Evolutionary conservation across 2,113 vertebrate species (phyloP).

Genomic region (Nyctereutes procyonoides): DNA sequence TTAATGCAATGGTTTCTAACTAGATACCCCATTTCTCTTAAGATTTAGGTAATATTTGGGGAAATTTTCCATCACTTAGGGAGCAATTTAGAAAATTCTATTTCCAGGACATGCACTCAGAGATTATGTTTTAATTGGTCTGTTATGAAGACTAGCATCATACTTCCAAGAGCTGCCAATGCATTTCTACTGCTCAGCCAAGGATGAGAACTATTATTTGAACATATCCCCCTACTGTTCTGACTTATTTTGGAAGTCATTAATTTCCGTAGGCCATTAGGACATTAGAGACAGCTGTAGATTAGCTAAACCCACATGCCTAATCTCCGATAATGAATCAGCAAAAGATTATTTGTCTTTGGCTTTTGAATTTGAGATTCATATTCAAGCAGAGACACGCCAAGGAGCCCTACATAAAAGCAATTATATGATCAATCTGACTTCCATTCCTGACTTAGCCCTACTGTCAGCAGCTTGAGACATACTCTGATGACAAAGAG

Average conservation of each 20-base stretch:
- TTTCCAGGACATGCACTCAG: neutral
- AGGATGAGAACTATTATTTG: neutral
- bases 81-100: neutral
- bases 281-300: constrained; percentile 42
- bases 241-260: constrained; percentile 73
- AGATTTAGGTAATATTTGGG: neutral
- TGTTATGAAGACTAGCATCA: neutral
- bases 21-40: neutral
- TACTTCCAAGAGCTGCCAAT: constrained; percentile 5
- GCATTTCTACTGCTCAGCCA: neutral
- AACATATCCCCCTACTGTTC: neutral
- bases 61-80: neutral
- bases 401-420: neutral
- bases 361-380: constrained; percentile 59
- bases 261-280: constrained; percentile 56
- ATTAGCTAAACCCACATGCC: constrained; percentile 62
- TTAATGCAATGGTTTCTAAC: neutral
- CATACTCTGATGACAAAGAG: neutral
- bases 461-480: neutral
- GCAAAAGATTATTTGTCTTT: constrained; percentile 64
- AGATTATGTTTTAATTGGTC: constrained; percentile 40
- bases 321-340: constrained; percentile 74
- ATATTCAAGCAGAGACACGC: neutral
- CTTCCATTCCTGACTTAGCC: neutral
- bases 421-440: neutral